A percentile compares a stretch with the other conserved stretches of the same genome.
These are phyloP conservation scores for Bugulina stolonifera DNA, from an alignment of 2,888 invertebrate species.

Conservation along the genomic window DNA sequence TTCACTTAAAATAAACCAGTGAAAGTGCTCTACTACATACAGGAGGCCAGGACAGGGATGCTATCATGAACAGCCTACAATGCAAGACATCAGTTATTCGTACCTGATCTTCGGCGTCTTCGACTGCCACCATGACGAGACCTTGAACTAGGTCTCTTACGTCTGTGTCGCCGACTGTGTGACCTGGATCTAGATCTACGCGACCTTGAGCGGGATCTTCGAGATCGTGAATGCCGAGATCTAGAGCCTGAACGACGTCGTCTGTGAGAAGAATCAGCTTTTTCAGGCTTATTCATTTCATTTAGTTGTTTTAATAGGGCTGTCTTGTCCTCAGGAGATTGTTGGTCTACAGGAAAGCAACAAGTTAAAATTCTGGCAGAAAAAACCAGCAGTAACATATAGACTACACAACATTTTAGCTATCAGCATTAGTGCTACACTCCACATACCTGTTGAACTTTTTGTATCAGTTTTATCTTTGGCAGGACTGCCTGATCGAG, in stretches of 20 bases:
- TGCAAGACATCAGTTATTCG: too few species aligned
- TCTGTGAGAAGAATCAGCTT: neutral
- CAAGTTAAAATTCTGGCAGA: too few species aligned
- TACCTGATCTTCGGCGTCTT: constrained; percentile 24
- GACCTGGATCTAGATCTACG: constrained; percentile 27
- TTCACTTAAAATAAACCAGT: too few species aligned
- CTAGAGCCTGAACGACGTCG: neutral
- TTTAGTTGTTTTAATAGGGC: neutral
- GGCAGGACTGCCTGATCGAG: neutral
- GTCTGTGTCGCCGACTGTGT: constrained; percentile 29
- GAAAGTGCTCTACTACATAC: too few species aligned
- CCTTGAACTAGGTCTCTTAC: constrained; percentile 31
- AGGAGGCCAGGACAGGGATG: too few species aligned
- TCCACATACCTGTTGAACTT: too few species aligned
- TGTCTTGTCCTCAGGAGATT: neutral
- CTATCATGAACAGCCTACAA: too few species aligned
- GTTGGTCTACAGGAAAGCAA: neutral
- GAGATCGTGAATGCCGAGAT: constrained; percentile 8
- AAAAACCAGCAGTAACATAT: too few species aligned
- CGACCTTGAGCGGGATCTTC: constrained; percentile 7
- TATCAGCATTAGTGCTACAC: too few species aligned
- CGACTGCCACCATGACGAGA: constrained; percentile 31
- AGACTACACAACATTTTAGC: too few species aligned
- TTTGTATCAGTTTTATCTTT: too few species aligned
- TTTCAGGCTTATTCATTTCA: neutral